A percentile compares a stretch with the other conserved stretches of the same genome.
These are phyloP conservation scores for Zootoca vivipara DNA, from an alignment of 2,113 vertebrate species.

Conservation along the genomic window DNA sequence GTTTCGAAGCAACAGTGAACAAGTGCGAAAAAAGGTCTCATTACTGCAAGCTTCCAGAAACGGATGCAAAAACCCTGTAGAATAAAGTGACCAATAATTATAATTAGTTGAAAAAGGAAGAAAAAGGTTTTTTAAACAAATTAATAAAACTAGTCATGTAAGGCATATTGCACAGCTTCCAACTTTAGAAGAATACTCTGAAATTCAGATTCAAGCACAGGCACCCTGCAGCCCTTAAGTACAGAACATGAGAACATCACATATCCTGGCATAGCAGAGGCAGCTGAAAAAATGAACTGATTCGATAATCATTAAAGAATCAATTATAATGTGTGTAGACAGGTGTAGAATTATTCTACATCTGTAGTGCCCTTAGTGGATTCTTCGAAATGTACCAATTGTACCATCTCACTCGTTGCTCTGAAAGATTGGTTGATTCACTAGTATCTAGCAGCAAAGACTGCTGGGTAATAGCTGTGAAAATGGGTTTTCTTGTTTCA, in stretches of 20 bases:
- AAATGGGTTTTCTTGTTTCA: not conserved
- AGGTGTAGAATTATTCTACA: not conserved
- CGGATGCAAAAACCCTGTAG: slow-evolving; percentile 72
- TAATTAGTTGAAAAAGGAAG: not conserved
- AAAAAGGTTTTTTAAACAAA: too few relatives aligned
- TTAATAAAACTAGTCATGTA: not conserved
- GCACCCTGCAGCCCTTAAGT: not conserved
- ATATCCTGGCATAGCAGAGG: not conserved
- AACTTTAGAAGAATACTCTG: not conserved
- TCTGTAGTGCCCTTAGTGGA: not conserved
- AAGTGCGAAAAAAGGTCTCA: slow-evolving; percentile 83
- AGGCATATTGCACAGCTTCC: not conserved
- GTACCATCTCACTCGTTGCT: not conserved
- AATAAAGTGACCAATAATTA: slow-evolving; percentile 10
- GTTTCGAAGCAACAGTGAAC: slow-evolving; percentile 80
- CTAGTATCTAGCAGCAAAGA: not conserved
- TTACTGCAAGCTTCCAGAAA: slow-evolving; percentile 88
- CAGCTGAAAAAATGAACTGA: not conserved
- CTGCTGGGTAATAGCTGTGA: not conserved
- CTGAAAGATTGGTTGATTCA: not conserved
- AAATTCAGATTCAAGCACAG: not conserved
- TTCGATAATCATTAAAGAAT: not conserved
- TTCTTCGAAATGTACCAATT: not conserved
- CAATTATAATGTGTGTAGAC: not conserved
- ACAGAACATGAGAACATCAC: not conserved